Percentiles rank a stretch among this genome's conserved stretches.
Evolutionary conservation across 1,140 invertebrate species (phyloP).

Genomic region (Reticulitermes speratus): DNA sequence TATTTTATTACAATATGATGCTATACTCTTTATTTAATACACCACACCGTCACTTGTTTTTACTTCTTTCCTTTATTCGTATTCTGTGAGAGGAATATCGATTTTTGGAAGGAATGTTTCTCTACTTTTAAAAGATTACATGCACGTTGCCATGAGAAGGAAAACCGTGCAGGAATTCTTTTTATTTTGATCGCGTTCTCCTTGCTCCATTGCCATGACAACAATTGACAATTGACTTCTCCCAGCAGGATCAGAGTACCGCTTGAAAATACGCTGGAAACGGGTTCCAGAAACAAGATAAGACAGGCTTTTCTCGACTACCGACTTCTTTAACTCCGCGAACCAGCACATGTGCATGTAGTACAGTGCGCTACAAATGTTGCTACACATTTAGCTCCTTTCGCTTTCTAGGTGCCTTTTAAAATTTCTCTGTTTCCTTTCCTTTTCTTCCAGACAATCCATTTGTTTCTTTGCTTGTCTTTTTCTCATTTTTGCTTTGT

Average conservation of each 20-base stretch:
- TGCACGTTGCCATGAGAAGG: neutral
- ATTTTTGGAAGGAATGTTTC: neutral
- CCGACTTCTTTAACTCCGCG: neutral
- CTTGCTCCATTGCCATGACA: neutral
- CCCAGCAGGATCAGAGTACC: neutral
- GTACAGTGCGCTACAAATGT: neutral
- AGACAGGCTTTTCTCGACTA: neutral
- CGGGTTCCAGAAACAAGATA: neutral
- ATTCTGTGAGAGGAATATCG: neutral
- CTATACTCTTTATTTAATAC: neutral
- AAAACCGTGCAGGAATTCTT: neutral
- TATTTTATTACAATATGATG: neutral
- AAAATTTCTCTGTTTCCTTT: too few species aligned
- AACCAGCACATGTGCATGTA: neutral
- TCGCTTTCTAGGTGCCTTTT: too few species aligned
- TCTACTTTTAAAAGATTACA: neutral
- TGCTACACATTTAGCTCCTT: neutral
- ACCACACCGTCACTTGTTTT: neutral
- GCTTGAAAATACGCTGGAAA: neutral
- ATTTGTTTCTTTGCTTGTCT: too few species aligned
- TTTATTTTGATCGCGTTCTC: neutral
- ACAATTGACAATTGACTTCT: constrained; percentile 15
- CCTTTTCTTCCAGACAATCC: too few species aligned
- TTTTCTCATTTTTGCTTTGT: too few species aligned
- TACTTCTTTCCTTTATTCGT: neutral